Evolutionary conservation across 2,113 vertebrate species (phyloP).

Genomic region (Pungitius pungitius): DNA sequence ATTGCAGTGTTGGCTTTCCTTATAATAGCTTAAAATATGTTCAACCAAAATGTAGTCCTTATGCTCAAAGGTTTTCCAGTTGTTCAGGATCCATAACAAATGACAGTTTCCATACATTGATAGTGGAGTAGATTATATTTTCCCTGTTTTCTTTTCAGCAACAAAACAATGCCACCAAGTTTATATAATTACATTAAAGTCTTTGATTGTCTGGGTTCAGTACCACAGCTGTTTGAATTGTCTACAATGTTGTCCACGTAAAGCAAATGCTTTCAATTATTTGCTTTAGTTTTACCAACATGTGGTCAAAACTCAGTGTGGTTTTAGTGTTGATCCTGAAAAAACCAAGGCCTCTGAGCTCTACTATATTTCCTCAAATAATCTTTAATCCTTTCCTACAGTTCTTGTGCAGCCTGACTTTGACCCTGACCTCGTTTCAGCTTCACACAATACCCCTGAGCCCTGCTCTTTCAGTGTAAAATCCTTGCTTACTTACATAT

Average conservation of each 20-base stretch:
- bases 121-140: background rate
- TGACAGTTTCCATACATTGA: background rate
- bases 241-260: constrained; percentile 12
- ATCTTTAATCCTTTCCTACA: constrained; percentile 32
- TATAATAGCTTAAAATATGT: constrained; percentile 10
- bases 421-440: constrained; percentile 30
- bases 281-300: constrained; percentile 7
- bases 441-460: constrained; percentile 23
- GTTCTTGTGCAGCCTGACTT: constrained; percentile 34
- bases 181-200: constrained; percentile 13
- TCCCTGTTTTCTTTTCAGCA: background rate
- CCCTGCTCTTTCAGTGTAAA: constrained; percentile 27
- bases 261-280: constrained; percentile 25
- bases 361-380: constrained; percentile 19
- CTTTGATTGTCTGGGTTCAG: constrained; percentile 41
- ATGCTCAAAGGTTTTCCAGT: constrained; percentile 18
- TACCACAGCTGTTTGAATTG: constrained; percentile 1
- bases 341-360: constrained; percentile 18
- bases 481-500: constrained; percentile 18
- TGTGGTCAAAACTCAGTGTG: constrained; percentile 12
- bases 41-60: constrained; percentile 24
- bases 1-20: constrained; percentile 15
- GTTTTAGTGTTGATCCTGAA: constrained; percentile 23
- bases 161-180: background rate
- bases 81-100: constrained; percentile 2